Evolutionary conservation across 2,888 invertebrate species (phyloP), one percentile per base, ranked within the genome.

Genomic region (Andrena trimmerana): DNA sequence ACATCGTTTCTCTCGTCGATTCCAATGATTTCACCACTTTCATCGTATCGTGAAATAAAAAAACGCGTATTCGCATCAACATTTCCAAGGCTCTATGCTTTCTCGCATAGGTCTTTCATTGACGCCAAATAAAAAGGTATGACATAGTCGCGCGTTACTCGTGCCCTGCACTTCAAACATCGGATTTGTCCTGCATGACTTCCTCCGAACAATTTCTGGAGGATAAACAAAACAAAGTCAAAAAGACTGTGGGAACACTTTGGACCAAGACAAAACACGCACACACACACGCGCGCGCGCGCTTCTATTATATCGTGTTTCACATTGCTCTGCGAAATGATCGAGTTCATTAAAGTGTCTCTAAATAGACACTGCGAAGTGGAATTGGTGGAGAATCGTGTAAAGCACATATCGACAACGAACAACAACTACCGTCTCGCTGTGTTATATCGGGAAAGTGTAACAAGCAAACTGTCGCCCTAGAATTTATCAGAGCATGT

Each of bases 171-270:
- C 67, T 77, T 89, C 84, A 87, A 87, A 84, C 71, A 68, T 93
- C 91, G 83, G 91, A 90, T 88, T 91, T 92, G 81, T 91, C 91
- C 84, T 92, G 91, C 85, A 93, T 89, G 83, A 91, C 90, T 85
- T 90, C 93, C 84, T 91, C 91, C 72, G 93, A 93, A 90, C 91
- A 92, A 90, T 92, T 93, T 93, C 93, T 93, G 87, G 78, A 86
- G 69, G 83, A 70, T 74, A 81, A 85, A 88, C 48, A 85, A 83
- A 85, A 29, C 73, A 60, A 73, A 63, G 78, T 85, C 52, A 84
- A 80, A 77, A 78, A 78, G 33, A 74, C 52, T 74, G 57, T 67
- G 42, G 52, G 76, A 79, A 67, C 24, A 86, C 68, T 7, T 66
- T 16, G 48, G 71, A 36, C 29, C 65, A 69, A 75, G 62, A 62